A percentile compares a stretch with the other conserved stretches of the same genome.
Evolutionary conservation across 2,888 invertebrate species (phyloP).

Genomic region (Myopa tessellatipennis): DNA sequence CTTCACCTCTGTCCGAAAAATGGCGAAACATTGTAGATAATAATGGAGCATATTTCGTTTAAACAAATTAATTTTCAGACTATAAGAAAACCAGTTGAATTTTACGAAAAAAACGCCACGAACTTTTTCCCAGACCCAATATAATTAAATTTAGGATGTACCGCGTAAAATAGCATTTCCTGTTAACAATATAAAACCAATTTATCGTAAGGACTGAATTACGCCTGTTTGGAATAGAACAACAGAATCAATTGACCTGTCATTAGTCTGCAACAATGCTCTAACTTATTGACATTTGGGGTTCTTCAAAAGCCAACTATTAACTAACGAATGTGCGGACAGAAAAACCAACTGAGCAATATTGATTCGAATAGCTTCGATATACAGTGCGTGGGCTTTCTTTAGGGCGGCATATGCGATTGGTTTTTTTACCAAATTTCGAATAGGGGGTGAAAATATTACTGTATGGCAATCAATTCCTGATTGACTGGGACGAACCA

Average conservation of each 20-base stretch:
- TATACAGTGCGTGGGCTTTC: conserved; percentile 16
- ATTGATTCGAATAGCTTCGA: no score
- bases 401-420: conserved; percentile 30
- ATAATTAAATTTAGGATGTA: no score
- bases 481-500: conserved; percentile 55
- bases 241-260: conserved; percentile 48
- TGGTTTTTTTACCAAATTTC: conserved; percentile 36
- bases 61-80: no score
- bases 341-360: conserved; percentile 40
- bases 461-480: conserved; percentile 50
- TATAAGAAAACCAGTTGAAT: no score
- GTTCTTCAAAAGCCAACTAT: conserved; percentile 27
- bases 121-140: no score
- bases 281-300: conserved; percentile 48
- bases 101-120: no score
- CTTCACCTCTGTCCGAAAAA: no score
- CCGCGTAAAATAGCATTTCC: no score
- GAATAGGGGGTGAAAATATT: conserved; percentile 53
- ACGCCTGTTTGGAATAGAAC: neutral
- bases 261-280: conserved; percentile 49
- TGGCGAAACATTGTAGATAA: no score
- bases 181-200: no score
- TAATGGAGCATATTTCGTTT: no score
- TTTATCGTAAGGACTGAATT: no score
- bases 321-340: conserved; percentile 36